Base-by-base conservation (phyloP, 1,140 invertebrate species). In the Riptortus pedestris region DNA sequence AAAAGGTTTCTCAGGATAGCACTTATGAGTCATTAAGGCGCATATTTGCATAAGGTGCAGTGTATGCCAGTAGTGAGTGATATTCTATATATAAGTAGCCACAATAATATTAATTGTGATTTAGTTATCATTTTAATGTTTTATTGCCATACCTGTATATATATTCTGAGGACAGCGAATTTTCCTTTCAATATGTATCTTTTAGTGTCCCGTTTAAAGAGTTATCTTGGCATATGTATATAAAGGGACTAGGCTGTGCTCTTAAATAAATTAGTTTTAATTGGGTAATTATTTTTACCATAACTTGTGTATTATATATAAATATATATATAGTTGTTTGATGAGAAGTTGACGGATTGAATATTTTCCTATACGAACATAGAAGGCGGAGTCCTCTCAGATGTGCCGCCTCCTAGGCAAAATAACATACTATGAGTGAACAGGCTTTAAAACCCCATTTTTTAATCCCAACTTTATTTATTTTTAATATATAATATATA, bases 171-270 rank as follows among this genome's bases (percentile, higher is more conserved):
- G 51, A 24, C 51, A 55, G 51, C 51, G 24, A 14, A 7, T 7
- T 14, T 38, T 38, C 31, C 31, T 38, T 7, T 38, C 14, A 38
- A 38, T 38, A 14, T 38, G 31, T 38, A 14, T 55, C 24, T 18
- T 55, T 55, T 55, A 55, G 51, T 26, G 51, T 55, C 51, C 51
- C 24, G 22, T 24, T 24, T 55, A 22, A 14, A 16, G 31, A 38
- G 16, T 55, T 26, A 24, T 55, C 14, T 55, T 55, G 51, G 51
- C 51, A 55, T 55, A 55, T 55, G 51, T 55, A 55, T 55, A 55
- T 55, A 55, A 55, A 55, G 51, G 51, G 51, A 55, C 51, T 55
- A 55, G 51, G 51, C 51, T 55, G 51, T 55, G 51, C 51, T 55
- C 51, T 55, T 1, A 38, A 27, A 24, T 24, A 55, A 24, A 27